Conservation (phyloP, 2,113 vertebrate genomes). For the Cololabis saira region DNA sequence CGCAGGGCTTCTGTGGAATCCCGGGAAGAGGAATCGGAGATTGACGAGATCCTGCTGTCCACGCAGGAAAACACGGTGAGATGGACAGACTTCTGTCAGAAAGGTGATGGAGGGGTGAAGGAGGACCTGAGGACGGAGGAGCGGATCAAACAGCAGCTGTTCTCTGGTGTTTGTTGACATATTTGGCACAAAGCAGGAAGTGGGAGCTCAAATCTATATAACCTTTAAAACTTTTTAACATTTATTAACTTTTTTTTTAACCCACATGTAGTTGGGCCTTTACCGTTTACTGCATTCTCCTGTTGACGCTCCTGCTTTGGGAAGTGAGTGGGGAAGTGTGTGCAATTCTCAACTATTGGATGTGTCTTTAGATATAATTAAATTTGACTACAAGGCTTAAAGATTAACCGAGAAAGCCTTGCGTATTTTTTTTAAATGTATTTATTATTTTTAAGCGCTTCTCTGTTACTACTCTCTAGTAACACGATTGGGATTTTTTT, state of each 20-base stretch:
- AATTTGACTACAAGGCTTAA: not conserved
- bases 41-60: constrained; percentile 43
- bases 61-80: constrained; percentile 53
- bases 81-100: constrained; percentile 67
- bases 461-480: constrained; percentile 17
- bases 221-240: not conserved
- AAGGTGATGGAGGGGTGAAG: constrained; percentile 33
- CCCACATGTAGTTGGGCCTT: constrained; percentile 12
- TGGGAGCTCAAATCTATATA: constrained; percentile 9
- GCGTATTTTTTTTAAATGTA: no score
- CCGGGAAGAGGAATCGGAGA: constrained; percentile 63
- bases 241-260: no score
- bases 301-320: constrained; percentile 18
- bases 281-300: constrained; percentile 15
- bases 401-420: no score
- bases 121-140: constrained; percentile 62
- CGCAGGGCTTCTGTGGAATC: constrained; percentile 41
- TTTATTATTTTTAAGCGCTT: no score
- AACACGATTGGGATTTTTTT: constrained; percentile 54
- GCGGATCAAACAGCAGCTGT: constrained; percentile 73
- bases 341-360: constrained; percentile 46
- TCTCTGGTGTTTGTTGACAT: constrained; percentile 80
- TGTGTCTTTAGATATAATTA: constrained; percentile 33
- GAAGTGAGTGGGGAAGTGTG: constrained; percentile 27
- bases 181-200: not conserved